phyloP scores from a whole-genome alignment of 2,888 invertebrate genomes.

The Cosmia pyralina region DNA sequence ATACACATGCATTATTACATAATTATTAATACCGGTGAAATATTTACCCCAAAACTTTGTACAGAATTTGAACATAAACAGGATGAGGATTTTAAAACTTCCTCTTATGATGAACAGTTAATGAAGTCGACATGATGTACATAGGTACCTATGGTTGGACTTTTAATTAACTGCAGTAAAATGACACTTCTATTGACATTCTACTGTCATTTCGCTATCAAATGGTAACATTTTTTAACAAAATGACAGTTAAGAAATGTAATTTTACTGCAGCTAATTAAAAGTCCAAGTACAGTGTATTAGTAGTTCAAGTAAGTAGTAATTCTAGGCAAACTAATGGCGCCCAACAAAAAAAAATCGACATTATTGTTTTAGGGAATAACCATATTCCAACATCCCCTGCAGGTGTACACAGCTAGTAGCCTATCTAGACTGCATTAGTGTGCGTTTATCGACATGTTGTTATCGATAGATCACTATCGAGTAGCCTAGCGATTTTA shows the following conservation, averaged over 20 bases:
- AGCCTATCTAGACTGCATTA: slow-evolving; percentile 55
- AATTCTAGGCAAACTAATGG: neutral
- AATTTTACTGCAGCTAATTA: no score
- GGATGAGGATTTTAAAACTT: neutral
- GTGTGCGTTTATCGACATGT: slow-evolving; percentile 67
- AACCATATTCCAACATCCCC: slow-evolving; percentile 22
- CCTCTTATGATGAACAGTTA: neutral
- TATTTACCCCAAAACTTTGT: neutral
- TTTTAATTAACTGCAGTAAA: no score
- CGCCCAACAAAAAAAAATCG: neutral
- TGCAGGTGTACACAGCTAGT: slow-evolving; percentile 54
- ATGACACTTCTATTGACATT: no score
- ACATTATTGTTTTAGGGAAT: neutral
- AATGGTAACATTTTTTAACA: no score
- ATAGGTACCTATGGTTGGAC: no score
- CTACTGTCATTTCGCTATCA: no score
- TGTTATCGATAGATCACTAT: slow-evolving; percentile 80
- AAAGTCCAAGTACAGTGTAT: no score
- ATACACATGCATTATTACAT: no score
- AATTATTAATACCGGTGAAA: neutral
- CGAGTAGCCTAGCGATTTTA: slow-evolving; percentile 79
- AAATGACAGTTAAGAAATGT: no score
- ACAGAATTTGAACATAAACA: neutral
- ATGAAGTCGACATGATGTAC: neutral
- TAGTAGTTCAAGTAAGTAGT: no score